phyloP scores from a whole-genome alignment of 2,888 invertebrate species.

The Hetaerina titia region DNA sequence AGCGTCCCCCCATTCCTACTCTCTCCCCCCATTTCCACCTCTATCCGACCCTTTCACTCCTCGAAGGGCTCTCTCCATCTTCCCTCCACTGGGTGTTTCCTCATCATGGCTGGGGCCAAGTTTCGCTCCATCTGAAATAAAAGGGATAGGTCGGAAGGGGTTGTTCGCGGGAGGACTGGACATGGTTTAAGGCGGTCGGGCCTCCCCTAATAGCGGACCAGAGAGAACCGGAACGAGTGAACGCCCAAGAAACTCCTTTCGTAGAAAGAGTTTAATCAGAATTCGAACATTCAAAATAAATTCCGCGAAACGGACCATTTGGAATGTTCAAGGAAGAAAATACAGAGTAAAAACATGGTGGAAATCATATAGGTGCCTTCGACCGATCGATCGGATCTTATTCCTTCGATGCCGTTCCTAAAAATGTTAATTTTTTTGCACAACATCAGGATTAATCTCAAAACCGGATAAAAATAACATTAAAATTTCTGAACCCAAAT shows the following conservation, averaged over 20 bases:
- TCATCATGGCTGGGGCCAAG: slow-evolving; percentile 17
- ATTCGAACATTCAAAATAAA: neutral
- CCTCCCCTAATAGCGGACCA: neutral
- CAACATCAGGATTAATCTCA: too few species aligned
- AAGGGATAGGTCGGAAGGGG: neutral
- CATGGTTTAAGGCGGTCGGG: neutral
- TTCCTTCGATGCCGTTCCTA: neutral
- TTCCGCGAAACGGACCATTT: neutral
- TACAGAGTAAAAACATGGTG: neutral
- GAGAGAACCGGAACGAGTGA: neutral
- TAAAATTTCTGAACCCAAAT: too few species aligned
- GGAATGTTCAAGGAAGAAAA: neutral
- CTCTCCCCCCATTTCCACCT: neutral
- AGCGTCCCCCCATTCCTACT: neutral
- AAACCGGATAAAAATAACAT: too few species aligned
- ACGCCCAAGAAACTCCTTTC: neutral
- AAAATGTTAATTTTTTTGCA: too few species aligned
- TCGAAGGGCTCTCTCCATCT: neutral
- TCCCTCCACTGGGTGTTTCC: slow-evolving; percentile 46
- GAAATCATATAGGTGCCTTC: neutral
- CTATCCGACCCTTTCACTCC: neutral
- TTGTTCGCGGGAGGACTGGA: neutral
- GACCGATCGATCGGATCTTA: neutral
- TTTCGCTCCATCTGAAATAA: slow-evolving; percentile 6
- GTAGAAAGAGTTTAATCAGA: neutral